These are phyloP conservation scores for Liasis olivaceus DNA, from an alignment of 2,797 vertebrate genomes.

Conservation along the genomic window DNA sequence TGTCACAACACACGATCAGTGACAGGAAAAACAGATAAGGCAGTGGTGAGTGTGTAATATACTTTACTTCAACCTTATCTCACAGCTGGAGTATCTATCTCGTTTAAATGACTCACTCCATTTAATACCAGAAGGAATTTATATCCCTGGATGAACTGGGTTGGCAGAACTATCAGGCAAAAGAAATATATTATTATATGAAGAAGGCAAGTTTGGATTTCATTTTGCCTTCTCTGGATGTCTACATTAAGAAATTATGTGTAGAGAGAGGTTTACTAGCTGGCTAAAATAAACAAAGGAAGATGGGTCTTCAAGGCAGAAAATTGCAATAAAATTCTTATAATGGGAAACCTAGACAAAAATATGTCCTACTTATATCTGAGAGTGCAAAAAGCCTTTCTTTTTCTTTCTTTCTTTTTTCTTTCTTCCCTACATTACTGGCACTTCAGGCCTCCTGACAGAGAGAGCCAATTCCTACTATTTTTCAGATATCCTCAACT, in stretches of 20 bases:
- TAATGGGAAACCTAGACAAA: not conserved
- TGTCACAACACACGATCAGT: not conserved
- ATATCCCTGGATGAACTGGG: not conserved
- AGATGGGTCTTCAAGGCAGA: not conserved
- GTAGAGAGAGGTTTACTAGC: not conserved
- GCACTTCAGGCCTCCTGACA: not conserved
- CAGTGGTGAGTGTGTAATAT: not conserved
- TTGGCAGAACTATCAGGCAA: conserved; percentile 21
- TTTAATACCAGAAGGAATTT: conserved; percentile 19
- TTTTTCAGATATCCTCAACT: not conserved
- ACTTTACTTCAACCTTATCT: not conserved
- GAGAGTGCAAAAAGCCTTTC: not conserved
- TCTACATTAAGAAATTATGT: not conserved
- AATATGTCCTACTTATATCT: not conserved
- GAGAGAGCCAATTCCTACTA: not conserved
- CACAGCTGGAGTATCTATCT: conserved; percentile 28
- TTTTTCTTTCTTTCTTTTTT: not conserved
- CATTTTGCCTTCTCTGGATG: not conserved
- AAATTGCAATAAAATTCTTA: not conserved
- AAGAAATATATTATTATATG: not conserved
- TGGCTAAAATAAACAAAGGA: not conserved
- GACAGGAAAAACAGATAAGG: not conserved
- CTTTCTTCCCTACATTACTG: not conserved
- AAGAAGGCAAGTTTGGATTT: not conserved
- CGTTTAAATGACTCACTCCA: not conserved